Conservation (phyloP, 2,797 vertebrate species). For the Sarcoramphus papa region DNA sequence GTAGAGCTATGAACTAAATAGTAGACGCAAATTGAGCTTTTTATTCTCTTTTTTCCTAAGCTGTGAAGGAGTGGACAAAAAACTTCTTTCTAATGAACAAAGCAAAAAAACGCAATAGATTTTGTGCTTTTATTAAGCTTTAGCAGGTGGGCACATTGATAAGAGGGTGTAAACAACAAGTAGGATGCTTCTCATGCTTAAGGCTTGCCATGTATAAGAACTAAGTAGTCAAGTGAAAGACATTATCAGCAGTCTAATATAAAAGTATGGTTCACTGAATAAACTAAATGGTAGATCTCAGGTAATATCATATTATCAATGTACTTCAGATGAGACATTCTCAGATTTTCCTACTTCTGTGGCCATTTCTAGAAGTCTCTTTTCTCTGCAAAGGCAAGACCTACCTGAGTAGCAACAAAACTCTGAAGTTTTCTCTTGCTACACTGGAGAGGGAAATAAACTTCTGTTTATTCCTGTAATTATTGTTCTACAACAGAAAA, state of each 20-base stretch:
- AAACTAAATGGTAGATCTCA: background rate
- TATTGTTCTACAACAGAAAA: background rate
- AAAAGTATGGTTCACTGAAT: background rate
- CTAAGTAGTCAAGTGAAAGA: background rate
- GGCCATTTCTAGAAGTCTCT: background rate
- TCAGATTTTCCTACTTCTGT: background rate
- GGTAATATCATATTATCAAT: background rate
- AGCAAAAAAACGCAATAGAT: background rate
- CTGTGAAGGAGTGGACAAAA: background rate
- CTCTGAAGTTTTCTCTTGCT: background rate
- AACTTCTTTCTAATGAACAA: background rate
- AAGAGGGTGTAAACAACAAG: background rate
- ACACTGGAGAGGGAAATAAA: background rate
- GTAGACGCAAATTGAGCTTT: background rate
- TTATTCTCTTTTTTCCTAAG: background rate
- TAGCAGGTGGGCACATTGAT: background rate
- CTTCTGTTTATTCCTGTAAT: background rate
- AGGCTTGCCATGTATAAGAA: background rate
- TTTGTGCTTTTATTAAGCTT: background rate
- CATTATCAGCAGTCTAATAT: background rate
- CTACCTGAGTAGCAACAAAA: background rate
- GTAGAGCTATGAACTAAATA: background rate
- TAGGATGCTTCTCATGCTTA: background rate
- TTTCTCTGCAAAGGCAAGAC: background rate
- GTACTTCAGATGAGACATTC: background rate